Percentiles rank a stretch among this genome's conserved stretches.
Evolutionary conservation across 1,140 invertebrate genomes (phyloP).

Genomic region (Drosophila nikananu): DNA sequence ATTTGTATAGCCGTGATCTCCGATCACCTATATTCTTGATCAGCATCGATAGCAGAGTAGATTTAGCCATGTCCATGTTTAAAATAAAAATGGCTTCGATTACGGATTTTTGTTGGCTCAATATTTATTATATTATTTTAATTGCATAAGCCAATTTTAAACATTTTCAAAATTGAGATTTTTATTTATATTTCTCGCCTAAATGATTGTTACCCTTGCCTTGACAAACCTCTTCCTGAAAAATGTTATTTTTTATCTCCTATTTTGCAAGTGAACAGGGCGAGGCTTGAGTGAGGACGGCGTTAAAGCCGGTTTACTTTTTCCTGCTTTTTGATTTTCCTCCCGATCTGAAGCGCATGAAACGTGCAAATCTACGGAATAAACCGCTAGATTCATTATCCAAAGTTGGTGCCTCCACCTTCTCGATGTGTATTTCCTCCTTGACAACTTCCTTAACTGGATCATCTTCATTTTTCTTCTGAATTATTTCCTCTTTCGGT

Average conservation of each 20-base stretch:
- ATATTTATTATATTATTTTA: not conserved
- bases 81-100: not conserved
- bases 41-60: not conserved
- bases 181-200: not conserved
- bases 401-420: not conserved
- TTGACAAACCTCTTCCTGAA: not conserved
- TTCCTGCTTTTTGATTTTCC: not conserved
- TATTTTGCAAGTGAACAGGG: not conserved
- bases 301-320: not conserved
- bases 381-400: not conserved
- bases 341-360: not conserved
- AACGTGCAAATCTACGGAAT: slow-evolving; percentile 8
- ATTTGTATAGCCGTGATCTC: not conserved
- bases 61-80: not conserved
- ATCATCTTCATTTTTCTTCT: not conserved
- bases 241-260: not conserved
- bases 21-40: not conserved
- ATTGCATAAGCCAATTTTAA: not conserved
- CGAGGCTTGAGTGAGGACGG: not conserved
- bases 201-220: not conserved
- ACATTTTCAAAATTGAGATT: no score
- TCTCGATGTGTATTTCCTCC: not conserved
- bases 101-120: not conserved
- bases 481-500: not conserved
- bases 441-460: not conserved